A percentile compares a stretch with the other conserved stretches of the same genome.
phyloP scores from a whole-genome alignment of 2,888 invertebrate species.

The Ochlodes sylvanus region DNA sequence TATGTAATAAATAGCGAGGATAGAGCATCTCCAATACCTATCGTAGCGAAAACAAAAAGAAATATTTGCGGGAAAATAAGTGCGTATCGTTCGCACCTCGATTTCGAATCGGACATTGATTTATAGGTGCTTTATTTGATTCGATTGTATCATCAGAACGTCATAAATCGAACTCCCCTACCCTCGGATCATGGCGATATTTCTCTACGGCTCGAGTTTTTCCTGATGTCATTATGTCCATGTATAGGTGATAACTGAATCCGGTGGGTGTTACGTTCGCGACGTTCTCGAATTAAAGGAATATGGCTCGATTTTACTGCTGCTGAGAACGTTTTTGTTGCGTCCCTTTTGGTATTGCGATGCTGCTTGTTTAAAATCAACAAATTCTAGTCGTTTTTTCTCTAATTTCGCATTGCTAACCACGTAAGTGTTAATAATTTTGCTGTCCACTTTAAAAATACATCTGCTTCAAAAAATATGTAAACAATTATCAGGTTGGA shows the following conservation, averaged over 20 bases:
- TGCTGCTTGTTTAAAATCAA: not conserved
- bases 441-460: constrained; percentile 3
- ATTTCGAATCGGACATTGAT: constrained; percentile 77
- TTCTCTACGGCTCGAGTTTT: constrained; percentile 65
- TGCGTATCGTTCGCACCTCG: constrained; percentile 64
- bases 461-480: not conserved
- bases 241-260: constrained; percentile 76
- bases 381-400: constrained; percentile 11
- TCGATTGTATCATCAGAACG: constrained; percentile 83
- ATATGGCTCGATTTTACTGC: constrained; percentile 25
- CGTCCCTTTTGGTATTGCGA: constrained; percentile 18
- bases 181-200: constrained; percentile 55
- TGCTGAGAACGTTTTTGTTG: constrained; percentile 8
- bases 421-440: constrained; percentile 20
- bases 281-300: constrained; percentile 32
- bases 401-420: not conserved
- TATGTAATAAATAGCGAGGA: not conserved
- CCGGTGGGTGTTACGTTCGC: constrained; percentile 43
- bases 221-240: constrained; percentile 78
- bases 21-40: constrained; percentile 13
- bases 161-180: constrained; percentile 74
- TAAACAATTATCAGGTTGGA: too few species aligned
- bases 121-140: constrained; percentile 82
- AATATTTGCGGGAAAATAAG: constrained; percentile 44
- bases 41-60: constrained; percentile 38